A percentile compares a stretch with the other conserved stretches of the same genome.
These are phyloP conservation scores for Felis chaus DNA, from an alignment of 2,113 vertebrate species.

Conservation along the genomic window DNA sequence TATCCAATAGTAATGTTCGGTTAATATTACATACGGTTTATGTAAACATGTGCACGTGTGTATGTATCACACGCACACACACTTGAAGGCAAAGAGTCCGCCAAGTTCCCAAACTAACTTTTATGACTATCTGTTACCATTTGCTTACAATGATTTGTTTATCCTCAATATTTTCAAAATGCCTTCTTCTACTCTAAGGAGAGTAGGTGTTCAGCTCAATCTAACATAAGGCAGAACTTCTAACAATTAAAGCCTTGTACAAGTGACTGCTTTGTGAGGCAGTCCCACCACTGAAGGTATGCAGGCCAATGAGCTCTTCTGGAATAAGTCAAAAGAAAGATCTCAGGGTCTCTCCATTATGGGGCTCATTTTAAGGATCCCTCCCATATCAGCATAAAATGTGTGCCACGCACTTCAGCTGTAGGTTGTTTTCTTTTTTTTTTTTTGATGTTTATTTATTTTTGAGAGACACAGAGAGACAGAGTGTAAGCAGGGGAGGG, in stretches of 20 bases:
- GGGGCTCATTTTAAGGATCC: neutral
- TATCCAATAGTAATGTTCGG: neutral
- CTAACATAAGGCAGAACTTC: neutral
- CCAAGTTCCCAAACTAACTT: neutral
- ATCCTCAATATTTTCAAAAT: neutral
- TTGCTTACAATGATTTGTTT: neutral
- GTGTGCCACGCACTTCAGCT: neutral
- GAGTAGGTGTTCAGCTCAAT: neutral
- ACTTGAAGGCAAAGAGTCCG: neutral
- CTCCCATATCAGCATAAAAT: neutral
- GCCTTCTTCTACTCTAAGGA: neutral
- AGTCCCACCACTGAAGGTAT: too few species aligned
- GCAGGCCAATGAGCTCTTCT: neutral
- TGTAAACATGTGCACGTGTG: neutral
- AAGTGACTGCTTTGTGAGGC: neutral
- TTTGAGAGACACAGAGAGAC: too few species aligned
- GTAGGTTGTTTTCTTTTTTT: neutral
- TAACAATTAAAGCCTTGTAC: neutral
- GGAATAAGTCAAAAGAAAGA: neutral
- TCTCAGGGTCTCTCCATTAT: rapidly evolving
- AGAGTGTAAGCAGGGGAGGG: too few species aligned
- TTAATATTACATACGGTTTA: neutral
- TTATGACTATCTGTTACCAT: neutral
- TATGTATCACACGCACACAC: neutral
- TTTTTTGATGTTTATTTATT: too few species aligned